Evolutionary conservation across 2,113 vertebrate genomes (phyloP).

Genomic region (Paedocypris sp.): DNA sequence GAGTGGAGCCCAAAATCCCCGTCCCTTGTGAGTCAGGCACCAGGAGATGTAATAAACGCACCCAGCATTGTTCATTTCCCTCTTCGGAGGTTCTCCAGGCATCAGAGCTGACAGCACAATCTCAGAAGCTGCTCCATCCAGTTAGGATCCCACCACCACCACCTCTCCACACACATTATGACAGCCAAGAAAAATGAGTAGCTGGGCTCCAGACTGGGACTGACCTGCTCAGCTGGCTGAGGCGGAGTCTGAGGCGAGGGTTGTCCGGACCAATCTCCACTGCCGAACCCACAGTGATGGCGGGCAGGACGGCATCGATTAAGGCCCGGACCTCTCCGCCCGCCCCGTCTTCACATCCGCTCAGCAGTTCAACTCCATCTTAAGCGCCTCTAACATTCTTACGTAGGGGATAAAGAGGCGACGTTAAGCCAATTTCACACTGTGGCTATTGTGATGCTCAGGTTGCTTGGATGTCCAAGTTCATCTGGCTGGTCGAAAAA

Average conservation of each 20-base stretch:
- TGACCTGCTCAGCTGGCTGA: conserved; percentile 45
- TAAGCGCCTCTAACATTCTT: conserved; percentile 25
- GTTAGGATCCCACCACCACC: conserved; percentile 39
- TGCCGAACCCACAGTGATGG: conserved; percentile 45
- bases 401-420: too few species aligned
- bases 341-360: conserved; percentile 25
- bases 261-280: conserved; percentile 57
- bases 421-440: too few species aligned
- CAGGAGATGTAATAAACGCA: background rate
- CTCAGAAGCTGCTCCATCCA: conserved; percentile 39
- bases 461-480: background rate
- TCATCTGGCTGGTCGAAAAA: too few species aligned
- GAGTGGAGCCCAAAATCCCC: background rate
- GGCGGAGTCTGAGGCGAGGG: conserved; percentile 32
- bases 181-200: conserved; percentile 58
- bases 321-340: conserved; percentile 41
- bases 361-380: conserved; percentile 36
- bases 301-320: conserved; percentile 61
- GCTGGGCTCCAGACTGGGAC: conserved; percentile 41
- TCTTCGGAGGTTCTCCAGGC: background rate
- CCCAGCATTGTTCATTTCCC: conserved; percentile 1
- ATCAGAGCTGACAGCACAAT: conserved; percentile 37
- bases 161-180: conserved; percentile 50
- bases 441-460: background rate
- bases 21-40: background rate